Evolutionary conservation across 1,140 invertebrate species (phyloP), one percentile per base, ranked within the genome.

Genomic region (Ceratina calcarata): DNA sequence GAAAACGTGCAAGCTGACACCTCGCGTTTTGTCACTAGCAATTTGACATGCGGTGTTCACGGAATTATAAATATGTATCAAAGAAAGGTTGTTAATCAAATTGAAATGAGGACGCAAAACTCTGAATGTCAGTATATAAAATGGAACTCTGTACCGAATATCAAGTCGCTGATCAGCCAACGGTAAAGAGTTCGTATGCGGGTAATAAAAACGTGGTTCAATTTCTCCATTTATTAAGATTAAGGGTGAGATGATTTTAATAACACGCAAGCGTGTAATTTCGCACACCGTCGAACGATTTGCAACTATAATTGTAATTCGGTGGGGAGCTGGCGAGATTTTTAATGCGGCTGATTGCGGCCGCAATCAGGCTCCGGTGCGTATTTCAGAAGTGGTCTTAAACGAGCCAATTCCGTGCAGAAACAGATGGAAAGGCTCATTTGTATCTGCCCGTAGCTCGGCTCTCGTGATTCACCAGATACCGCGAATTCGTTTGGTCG

Each of bases 371-470:
- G 49, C 58, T 37, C 60, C 58, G 6, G 64, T 80, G 78, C 78
- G 72, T 80, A 80, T 62, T 76, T 68, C 62, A 62, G 22, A 61
- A 61, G 66, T 15, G 49, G n/a, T 6, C 45, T 64, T 60, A 71
- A 81, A 81, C 73, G 79, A 70, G 74, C 51, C 73, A 69, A 81
- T 81, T 61, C 60, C 79, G 79, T 81, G 79, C 74, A 10, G 74
- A 20, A 57, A 37, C 0, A 45, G 12, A 15, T 55, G 57, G 55
- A 72, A 45, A 65, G 20, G 10, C 69, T 49, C 69, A 32, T 72
- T 73, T 72, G 49, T 64, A 55, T 45, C 22, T 69, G 1, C 32
- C 22, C 16, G 7, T 49, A 45, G 6, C 37, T 45, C 37, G 37
- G 16, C 7, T n/a, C 32, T 45, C 20, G 12, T 51, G 32, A 45